A percentile compares a stretch with the other conserved stretches of the same genome.
Conservation (phyloP, 2,888 invertebrate genomes). For the Thera britannica region DNA sequence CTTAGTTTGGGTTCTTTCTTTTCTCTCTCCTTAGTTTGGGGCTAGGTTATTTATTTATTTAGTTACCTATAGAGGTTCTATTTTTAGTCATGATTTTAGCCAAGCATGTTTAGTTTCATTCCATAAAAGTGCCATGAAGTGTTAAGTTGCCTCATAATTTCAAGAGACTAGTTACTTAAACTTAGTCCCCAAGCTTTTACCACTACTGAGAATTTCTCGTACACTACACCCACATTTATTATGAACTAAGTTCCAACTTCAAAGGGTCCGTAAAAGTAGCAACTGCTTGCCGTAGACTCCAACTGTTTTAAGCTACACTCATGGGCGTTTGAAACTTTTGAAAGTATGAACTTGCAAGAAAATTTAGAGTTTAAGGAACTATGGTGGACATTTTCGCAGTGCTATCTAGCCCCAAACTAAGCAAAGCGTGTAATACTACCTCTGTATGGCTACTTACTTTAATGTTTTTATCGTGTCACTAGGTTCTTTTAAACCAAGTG, state of each 20-base stretch:
- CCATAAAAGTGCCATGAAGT: neutral
- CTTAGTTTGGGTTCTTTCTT: too few species aligned
- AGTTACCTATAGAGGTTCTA: neutral
- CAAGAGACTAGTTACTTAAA: conserved; percentile 1
- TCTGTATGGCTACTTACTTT: too few species aligned
- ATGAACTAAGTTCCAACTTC: conserved; percentile 12
- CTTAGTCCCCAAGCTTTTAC: conserved; percentile 3
- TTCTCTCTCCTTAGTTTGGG: too few species aligned
- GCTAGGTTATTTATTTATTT: too few species aligned
- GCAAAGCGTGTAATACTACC: too few species aligned
- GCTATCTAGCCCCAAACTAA: too few species aligned
- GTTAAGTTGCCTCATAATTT: conserved; percentile 1
- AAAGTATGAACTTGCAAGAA: neutral
- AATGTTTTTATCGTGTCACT: too few species aligned
- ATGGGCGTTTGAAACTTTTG: conserved; percentile 1
- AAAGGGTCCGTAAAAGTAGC: conserved; percentile 17
- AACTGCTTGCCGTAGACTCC: conserved; percentile 9
- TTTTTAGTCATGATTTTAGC: neutral
- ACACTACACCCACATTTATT: conserved; percentile 22
- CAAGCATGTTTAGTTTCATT: neutral
- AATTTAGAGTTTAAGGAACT: too few species aligned
- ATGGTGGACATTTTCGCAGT: too few species aligned
- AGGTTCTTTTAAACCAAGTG: too few species aligned
- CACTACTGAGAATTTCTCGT: neutral
- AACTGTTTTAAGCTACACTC: conserved; percentile 4